Conservation (phyloP, 2,888 invertebrate genomes). For the Eueremaeus valkanovi region DNA sequence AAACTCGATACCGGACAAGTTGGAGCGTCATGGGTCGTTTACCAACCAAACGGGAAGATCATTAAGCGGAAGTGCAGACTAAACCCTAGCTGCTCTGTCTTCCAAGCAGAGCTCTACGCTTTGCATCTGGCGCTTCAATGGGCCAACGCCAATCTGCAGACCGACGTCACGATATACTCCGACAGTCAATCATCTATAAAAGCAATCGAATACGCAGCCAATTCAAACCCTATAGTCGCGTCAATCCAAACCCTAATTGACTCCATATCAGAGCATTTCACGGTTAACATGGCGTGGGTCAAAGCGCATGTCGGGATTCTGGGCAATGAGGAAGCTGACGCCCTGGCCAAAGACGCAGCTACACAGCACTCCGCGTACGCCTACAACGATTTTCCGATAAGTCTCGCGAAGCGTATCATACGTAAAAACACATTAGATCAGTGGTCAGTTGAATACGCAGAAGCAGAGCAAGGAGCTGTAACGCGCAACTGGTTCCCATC, state of each 20-base stretch:
- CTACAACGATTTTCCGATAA: background rate
- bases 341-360: background rate
- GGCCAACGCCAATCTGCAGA: background rate
- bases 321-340: slow-evolving; percentile 23
- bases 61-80: background rate
- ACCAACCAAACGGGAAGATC: background rate
- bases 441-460: background rate
- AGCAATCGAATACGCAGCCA: background rate
- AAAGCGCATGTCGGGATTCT: slow-evolving; percentile 12
- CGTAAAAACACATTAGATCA: background rate
- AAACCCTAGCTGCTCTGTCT: background rate
- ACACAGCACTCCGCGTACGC: background rate
- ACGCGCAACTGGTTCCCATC: background rate
- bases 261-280: background rate
- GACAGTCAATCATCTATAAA: background rate
- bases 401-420: background rate
- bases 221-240: background rate
- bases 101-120: slow-evolving; percentile 19
- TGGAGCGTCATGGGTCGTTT: background rate
- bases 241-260: background rate
- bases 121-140: background rate
- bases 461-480: background rate
- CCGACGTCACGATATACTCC: background rate
- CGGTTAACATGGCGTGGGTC: background rate
- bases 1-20: background rate